Conservation (phyloP, 2,113 vertebrate species). For the Actenoides lindsayi region DNA sequence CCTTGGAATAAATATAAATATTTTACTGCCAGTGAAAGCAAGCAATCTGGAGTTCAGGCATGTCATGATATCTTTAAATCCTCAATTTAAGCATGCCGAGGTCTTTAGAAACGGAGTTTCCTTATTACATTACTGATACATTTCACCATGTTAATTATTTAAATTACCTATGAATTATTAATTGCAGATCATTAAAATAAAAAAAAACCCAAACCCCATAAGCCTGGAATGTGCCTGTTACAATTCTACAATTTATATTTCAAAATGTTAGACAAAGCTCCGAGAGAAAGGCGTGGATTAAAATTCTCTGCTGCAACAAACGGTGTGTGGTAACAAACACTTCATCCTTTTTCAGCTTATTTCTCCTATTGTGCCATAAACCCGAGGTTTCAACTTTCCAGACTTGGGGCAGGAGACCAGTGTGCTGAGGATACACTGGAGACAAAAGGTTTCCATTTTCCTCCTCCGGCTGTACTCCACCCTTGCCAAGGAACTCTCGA, state of each 20-base stretch:
- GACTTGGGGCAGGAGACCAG: not conserved
- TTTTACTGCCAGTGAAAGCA: constrained; percentile 40
- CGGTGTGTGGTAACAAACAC: not conserved
- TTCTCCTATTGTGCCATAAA: not conserved
- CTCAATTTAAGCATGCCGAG: not conserved
- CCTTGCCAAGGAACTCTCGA: constrained; percentile 65
- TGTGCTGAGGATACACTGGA: constrained; percentile 65
- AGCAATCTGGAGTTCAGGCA: not conserved
- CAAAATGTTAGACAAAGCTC: not conserved
- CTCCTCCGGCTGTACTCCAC: constrained; percentile 66
- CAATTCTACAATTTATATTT: not conserved
- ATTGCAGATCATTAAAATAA: constrained; percentile 27
- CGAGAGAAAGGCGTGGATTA: not conserved
- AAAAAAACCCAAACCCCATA: not conserved
- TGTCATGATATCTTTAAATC: not conserved
- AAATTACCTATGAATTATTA: constrained; percentile 62
- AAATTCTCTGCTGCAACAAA: not conserved
- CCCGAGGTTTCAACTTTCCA: constrained; percentile 57
- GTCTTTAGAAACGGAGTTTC: constrained; percentile 39
- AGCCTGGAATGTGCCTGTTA: not conserved
- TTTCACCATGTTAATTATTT: constrained; percentile 64
- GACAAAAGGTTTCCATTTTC: constrained; percentile 83
- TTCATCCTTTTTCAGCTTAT: not conserved
- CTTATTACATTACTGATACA: constrained; percentile 19
- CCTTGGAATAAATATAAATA: constrained; percentile 34